Evolutionary conservation across 2,113 vertebrate species (phyloP), one percentile per base, ranked within the genome.

Genomic region (Monopterus albus): DNA sequence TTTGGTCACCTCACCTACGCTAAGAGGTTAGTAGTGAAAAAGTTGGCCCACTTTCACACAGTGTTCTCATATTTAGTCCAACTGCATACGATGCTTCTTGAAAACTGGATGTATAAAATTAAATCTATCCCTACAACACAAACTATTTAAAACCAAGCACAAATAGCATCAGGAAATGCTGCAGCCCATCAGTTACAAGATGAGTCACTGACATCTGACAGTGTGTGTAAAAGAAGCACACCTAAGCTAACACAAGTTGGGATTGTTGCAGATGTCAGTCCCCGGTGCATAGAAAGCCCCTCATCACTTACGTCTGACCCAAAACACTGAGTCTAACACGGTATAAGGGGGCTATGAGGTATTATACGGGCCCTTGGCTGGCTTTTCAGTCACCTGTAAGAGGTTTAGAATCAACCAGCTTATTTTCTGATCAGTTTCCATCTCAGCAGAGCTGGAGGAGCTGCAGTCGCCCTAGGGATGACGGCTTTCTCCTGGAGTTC

Each of bases 401-500:
- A 81, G 84, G 72, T 83, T 89, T 87, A 83, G 25, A 70, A 25
- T 5, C 57, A 83, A 86, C 82, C 61, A 21, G 82, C 79, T 91
- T 84, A 79, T 47, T 79, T 64, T 81, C 23, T 43, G 31, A 57
- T 5, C 12, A 14, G 68, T 70, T 74, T 80, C 56, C 31, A 42
- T 43, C 12, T 28, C 2, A 7, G 15, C 26, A 4, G 23, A 61
- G 38, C 31, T 14, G 50, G 5, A 76, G 29, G 33, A 11, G 31
- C 29, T 29, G 51, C 39, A n/a, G n/a, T n/a, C n/a, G n/a, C n/a
- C n/a, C n/a, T n/a, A 7, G 15, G 36, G 43, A 47, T 8, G 6
- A 26, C 10, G 3, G 47, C n/a, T 21, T 61, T 6, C 40, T 39
- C 20, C 42, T 60, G 4, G 35, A 42, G 15, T 38, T 2, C 9